phyloP scores from a whole-genome alignment of 64 coral and sea anemone species.

The Montipora cactus region DNA sequence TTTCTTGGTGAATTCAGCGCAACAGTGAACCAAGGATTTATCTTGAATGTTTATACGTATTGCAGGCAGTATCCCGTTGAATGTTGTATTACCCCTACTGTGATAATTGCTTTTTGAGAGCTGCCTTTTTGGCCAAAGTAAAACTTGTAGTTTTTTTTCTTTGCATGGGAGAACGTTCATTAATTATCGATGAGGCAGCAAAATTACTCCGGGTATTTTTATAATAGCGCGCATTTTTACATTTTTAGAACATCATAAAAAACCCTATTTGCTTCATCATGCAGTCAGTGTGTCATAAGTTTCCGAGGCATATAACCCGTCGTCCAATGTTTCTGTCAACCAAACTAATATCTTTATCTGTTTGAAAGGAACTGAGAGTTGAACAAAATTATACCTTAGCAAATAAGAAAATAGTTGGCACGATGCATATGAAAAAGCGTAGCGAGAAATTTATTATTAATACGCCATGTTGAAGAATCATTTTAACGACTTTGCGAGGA shows the following conservation, averaged over 20 bases:
- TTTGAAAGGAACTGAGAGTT: too few relatives aligned
- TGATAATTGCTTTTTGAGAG: conserved; percentile 29
- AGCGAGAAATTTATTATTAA: conserved; percentile 13
- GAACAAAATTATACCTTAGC: too few relatives aligned
- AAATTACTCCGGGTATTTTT: neutral
- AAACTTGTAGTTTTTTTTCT: neutral
- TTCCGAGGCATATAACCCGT: too few relatives aligned
- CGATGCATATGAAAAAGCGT: too few relatives aligned
- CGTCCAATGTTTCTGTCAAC: too few relatives aligned
- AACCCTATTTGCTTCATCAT: neutral
- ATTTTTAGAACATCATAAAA: neutral
- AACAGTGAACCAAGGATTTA: neutral
- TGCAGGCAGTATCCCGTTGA: neutral
- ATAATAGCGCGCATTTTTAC: neutral
- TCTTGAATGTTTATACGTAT: neutral
- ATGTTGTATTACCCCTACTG: neutral
- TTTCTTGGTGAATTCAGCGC: neutral
- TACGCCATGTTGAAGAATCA: neutral
- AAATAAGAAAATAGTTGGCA: too few relatives aligned
- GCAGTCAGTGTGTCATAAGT: too few relatives aligned
- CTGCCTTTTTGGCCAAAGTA: neutral
- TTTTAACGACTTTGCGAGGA: neutral
- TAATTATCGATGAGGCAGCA: conserved; percentile 1
- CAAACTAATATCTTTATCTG: too few relatives aligned
- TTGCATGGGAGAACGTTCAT: neutral